Evolutionary conservation across 2,888 invertebrate species (phyloP).

Genomic region (Acanthopleura granulata): DNA sequence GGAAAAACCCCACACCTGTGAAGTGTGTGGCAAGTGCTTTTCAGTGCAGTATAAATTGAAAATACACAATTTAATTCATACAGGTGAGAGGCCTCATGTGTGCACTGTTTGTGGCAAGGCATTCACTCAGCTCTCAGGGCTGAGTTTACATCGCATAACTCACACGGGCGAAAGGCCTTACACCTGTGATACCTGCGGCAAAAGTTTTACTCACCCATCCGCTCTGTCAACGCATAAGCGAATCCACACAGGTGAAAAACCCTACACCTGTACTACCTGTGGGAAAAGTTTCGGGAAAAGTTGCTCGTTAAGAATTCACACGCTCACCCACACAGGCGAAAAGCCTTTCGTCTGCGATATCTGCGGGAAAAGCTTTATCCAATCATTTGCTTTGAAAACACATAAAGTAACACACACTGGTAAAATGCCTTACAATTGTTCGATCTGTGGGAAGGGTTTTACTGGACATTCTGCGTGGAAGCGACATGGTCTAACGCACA

Average conservation of each 20-base stretch:
- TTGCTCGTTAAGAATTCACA: not conserved
- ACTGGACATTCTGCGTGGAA: not conserved
- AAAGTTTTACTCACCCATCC: not conserved
- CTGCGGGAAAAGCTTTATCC: not conserved
- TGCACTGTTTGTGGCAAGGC: not conserved
- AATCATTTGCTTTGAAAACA: not conserved
- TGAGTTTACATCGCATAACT: not conserved
- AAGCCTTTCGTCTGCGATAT: not conserved
- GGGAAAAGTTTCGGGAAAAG: not conserved
- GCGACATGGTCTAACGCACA: not conserved
- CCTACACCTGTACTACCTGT: not conserved
- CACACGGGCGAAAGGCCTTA: not conserved
- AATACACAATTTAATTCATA: not conserved
- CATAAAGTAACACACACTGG: not conserved
- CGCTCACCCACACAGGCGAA: not conserved
- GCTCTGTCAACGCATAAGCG: not conserved
- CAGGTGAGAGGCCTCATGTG: constrained; percentile 3
- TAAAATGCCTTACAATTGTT: not conserved
- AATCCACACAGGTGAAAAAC: not conserved
- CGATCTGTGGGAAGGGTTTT: not conserved
- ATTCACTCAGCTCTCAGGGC: not conserved
- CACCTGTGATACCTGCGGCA: not conserved
- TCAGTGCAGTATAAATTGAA: not conserved
- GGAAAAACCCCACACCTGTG: not conserved
- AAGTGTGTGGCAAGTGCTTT: not conserved